Conservation (phyloP, 2,113 vertebrate genomes). For the Suricata suricatta region DNA sequence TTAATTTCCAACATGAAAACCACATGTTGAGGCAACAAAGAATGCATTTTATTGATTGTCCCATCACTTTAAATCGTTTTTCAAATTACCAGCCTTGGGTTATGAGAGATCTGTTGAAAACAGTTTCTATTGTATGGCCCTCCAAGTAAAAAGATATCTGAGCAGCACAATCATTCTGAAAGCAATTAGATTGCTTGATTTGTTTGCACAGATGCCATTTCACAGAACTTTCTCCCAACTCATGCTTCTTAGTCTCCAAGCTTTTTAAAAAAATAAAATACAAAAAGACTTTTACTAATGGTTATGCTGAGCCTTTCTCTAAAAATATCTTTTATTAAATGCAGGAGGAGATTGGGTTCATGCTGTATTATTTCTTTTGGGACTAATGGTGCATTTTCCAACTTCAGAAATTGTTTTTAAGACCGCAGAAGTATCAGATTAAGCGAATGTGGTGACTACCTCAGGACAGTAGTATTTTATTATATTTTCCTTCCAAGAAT, state of each 20-base stretch:
- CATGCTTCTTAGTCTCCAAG: constrained; percentile 21
- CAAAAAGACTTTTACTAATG: constrained; percentile 59
- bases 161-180: background rate
- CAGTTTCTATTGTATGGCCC: background rate
- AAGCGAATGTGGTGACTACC: constrained; percentile 61
- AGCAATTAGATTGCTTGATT: constrained; percentile 4
- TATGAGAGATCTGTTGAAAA: constrained; percentile 48
- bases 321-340: constrained; percentile 78
- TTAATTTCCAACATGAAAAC: constrained; percentile 62
- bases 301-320: constrained; percentile 60
- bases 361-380: constrained; percentile 72
- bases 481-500: constrained; percentile 70
- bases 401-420: constrained; percentile 72
- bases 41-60: constrained; percentile 48
- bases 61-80: constrained; percentile 59
- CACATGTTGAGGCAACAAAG: background rate
- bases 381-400: constrained; percentile 72
- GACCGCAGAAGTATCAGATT: constrained; percentile 75
- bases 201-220: constrained; percentile 6
- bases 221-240: constrained; percentile 14
- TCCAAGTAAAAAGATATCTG: constrained; percentile 38
- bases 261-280: constrained; percentile 36
- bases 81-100: constrained; percentile 10
- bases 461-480: constrained; percentile 72
- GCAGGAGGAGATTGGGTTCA: constrained; percentile 58